Percentiles rank a stretch among this genome's conserved stretches.
Conservation (phyloP, 2,113 vertebrate genomes). For the Panurus biarmicus region DNA sequence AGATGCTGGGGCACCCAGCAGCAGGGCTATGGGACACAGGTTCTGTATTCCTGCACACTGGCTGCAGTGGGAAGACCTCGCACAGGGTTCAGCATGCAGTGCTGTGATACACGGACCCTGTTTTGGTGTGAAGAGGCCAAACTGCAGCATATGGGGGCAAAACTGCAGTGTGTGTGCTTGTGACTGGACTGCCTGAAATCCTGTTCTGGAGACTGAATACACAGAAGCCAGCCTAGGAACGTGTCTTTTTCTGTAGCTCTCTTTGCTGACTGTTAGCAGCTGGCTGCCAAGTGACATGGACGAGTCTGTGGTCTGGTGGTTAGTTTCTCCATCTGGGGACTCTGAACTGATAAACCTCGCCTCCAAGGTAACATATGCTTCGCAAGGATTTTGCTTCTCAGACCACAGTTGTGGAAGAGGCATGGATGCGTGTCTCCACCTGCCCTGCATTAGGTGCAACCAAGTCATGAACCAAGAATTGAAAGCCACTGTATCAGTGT, state of each 20-base stretch:
- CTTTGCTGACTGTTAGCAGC: background rate
- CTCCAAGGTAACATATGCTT: background rate
- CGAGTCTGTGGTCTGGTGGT: background rate
- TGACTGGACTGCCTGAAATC: background rate
- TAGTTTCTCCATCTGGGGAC: background rate
- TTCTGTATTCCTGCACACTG: accelerated
- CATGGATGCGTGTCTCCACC: background rate
- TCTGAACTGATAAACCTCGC: background rate
- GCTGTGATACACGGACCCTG: accelerated
- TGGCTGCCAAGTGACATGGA: background rate
- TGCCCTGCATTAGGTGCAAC: background rate
- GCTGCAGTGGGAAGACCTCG: background rate
- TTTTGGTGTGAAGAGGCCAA: background rate
- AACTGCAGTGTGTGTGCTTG: background rate
- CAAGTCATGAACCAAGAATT: background rate
- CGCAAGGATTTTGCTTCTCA: background rate
- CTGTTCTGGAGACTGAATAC: background rate
- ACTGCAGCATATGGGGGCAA: background rate
- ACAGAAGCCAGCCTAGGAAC: background rate
- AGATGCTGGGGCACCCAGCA: background rate
- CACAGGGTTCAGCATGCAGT: accelerated
- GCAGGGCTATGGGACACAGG: background rate
- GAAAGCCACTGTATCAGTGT: background rate
- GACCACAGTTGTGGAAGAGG: background rate
- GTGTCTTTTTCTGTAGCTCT: background rate